Evolutionary conservation across 2,113 vertebrate genomes (phyloP).

Genomic region (Theristicus caerulescens): DNA sequence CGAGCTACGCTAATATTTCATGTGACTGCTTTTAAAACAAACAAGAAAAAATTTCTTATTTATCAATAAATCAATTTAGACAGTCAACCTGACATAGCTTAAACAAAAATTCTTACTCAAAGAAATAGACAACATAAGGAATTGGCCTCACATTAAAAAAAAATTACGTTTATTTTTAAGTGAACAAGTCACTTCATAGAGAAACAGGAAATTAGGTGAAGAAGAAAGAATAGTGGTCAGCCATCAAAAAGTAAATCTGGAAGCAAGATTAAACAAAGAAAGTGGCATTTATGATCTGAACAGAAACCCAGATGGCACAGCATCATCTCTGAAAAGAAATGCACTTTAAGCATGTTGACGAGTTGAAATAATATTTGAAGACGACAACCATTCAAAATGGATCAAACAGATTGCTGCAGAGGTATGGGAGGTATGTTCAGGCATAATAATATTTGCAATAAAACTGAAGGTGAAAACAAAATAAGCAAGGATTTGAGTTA

Average conservation of each 20-base stretch:
- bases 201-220: not conserved
- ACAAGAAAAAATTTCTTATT: not conserved
- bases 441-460: not conserved
- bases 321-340: not conserved
- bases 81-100: not conserved
- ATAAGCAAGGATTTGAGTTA: not conserved
- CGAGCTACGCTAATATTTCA: not conserved
- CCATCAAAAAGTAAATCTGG: not conserved
- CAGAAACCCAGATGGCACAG: not conserved
- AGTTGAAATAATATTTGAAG: not conserved
- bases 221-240: not conserved
- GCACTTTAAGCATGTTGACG: not conserved
- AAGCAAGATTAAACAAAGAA: not conserved
- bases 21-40: not conserved
- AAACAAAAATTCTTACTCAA: not conserved
- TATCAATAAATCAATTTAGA: not conserved
- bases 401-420: not conserved
- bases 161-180: not conserved
- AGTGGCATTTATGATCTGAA: not conserved
- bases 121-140: slow-evolving; percentile 4
- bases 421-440: not conserved
- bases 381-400: not conserved
- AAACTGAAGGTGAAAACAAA: not conserved
- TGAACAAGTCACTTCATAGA: not conserved
- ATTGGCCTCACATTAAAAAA: not conserved